Base-by-base conservation (phyloP, 2,888 invertebrate species). In the Argynnis bischoffii region DNA sequence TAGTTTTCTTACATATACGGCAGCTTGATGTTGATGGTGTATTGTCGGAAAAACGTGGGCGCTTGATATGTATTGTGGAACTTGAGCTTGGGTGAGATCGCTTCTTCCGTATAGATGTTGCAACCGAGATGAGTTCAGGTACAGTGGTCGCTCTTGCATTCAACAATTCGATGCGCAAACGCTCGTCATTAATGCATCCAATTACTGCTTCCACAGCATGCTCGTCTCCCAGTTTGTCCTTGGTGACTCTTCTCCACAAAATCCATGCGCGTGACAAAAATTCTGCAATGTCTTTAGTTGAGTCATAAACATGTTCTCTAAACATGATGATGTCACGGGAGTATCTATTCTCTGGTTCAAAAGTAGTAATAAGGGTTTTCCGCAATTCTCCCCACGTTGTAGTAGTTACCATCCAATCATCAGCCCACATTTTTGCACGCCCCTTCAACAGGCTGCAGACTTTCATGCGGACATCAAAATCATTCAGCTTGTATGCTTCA, bases 121-220 rank as follows among this genome's bases (percentile, higher is more conserved):
- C 71, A 0, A 72, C 21, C 1, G 71, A 72, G 11, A 67, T 71
- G 0, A 71, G 46, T 14, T 68, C 68, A 13, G 66, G 68, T 8
- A 68, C 70, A n/a, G 70, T 51, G 1, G 63, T 50, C 14, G 71
- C 68, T 6, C 56, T 66, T 14, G 63, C 66, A 56, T 68, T 71
- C 11, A 71, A 16, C 15, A 71, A 31, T 35, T 71, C 68, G 6
- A 71, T 68, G 15, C 3, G 64, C 64, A 68, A 67, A 26, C 69
- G 69, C 8, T 70, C 59, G 14, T 72, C 72, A n/a, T 51, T 60
- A 26, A 60, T 14, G 35, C 50, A 50, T 51, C 50, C 60, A 51
- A 57, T n/a, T 53, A 6, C 60, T 60, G 60, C 60, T 51, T 60
- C 60, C 1, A 51, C 60, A 53, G 54, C 48, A 48, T 64, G 48